Base-by-base conservation (phyloP, 2,888 invertebrate genomes). In the Zootermopsis nevadensis region DNA sequence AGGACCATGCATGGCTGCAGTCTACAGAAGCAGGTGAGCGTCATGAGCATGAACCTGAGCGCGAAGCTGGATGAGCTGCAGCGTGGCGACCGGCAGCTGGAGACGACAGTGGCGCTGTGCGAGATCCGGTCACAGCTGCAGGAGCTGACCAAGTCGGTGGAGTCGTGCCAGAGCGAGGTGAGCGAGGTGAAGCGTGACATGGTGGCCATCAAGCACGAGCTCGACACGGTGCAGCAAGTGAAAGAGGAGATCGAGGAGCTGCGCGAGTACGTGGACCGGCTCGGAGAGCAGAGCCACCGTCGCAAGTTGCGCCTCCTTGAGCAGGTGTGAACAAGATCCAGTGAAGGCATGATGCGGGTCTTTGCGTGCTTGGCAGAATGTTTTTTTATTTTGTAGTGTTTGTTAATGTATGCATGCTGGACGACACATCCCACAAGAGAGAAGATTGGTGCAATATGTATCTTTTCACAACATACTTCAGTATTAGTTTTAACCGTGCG, bases 11-110 rank as follows among this genome's bases (percentile, higher is more conserved):
- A 84, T 84, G 85, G 84, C 79, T 88, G 87, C 92, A 97, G 97
- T 94, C 96, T 97, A 93, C 97, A 97, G 94, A 96, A 96, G 93
- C 97, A 97, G 95, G 96, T 97, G 94, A 95, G 96, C 94, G 96
- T 97, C 93, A 97, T 97, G 97, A 97, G 97, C 92, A 96, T 96
- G 95, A 97, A 97, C 93, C 94, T 97, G 92, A 94, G 95, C 91
- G 95, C 96, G 89, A 97, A 97, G 93, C 93, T 97, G 93, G 97
- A 97, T 92, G 96, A 97, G 92, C 94, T 97, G 91, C 97, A 97
- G 92, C 93, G 94, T 89, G 91, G 91, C 87, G 97, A 97, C 92
- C 95, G 96, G 88, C 96, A 97, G 92, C 93, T 96, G 90, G 97
- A 97, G 93, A 97, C 97, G 88, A 96, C 96, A 90, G 96, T 97